Percentiles rank a stretch among this genome's conserved stretches.
Evolutionary conservation across 2,888 invertebrate genomes (phyloP).

Genomic region (Gastracanthus pulcherrimus): DNA sequence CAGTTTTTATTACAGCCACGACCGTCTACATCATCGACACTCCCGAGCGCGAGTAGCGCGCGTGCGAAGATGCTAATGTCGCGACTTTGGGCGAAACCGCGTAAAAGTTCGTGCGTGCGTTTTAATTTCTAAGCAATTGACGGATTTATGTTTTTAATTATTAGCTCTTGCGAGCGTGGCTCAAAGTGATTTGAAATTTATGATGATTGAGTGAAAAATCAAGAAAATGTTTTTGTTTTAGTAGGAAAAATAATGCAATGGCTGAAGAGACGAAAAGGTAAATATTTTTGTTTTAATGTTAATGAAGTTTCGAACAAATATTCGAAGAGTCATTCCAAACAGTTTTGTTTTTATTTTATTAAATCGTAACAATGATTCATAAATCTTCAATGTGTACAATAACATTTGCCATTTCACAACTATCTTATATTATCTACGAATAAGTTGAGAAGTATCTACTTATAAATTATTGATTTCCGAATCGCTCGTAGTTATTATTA

Average conservation of each 20-base stretch:
- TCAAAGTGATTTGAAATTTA: background rate
- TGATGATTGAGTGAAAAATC: background rate
- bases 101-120: background rate
- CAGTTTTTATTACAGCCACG: slow-evolving; percentile 18
- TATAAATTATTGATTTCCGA: background rate
- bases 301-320: no score
- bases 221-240: no score
- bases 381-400: no score
- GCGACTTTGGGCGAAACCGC: background rate
- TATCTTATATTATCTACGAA: no score
- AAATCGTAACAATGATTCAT: background rate
- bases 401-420: no score
- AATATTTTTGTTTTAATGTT: no score
- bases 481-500: background rate
- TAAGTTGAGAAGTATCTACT: background rate
- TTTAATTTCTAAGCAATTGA: background rate
- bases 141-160: background rate
- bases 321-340: no score
- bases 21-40: background rate
- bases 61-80: background rate
- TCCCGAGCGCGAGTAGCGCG: no score
- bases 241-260: no score
- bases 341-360: no score
- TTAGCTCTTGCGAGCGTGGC: no score
- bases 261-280: no score